Evolutionary conservation across 2,113 vertebrate species (phyloP).

Genomic region (Gymnarchus niloticus): DNA sequence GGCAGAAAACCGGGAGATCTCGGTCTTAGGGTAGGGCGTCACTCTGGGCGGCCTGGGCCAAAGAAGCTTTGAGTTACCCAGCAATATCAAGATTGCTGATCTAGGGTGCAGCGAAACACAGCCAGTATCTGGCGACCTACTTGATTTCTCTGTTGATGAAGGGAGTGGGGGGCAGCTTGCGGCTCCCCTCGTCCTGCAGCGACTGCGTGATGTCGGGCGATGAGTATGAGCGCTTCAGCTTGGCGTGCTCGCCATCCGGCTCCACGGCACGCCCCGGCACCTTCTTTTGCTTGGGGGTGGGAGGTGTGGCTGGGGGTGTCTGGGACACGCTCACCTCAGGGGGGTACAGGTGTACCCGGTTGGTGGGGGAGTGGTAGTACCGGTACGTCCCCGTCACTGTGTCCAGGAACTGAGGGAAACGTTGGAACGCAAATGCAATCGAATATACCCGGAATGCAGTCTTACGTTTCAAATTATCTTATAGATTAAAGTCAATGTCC

Average conservation of each 20-base stretch:
- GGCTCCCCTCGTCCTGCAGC: slow-evolving; percentile 77
- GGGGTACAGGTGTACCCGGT: slow-evolving; percentile 90
- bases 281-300: slow-evolving; percentile 74
- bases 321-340: slow-evolving; percentile 86
- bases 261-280: slow-evolving; percentile 62
- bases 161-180: slow-evolving; percentile 65
- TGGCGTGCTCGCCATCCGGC: slow-evolving; percentile 70
- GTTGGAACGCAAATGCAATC: neutral
- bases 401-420: slow-evolving; percentile 80
- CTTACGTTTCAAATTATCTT: neutral
- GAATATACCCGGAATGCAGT: neutral
- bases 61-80: neutral
- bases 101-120: neutral
- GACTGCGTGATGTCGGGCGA: slow-evolving; percentile 93
- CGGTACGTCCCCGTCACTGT: slow-evolving; percentile 88
- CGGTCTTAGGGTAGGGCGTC: slow-evolving; percentile 71
- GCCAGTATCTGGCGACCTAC: slow-evolving; percentile 54
- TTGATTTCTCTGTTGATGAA: slow-evolving; percentile 90
- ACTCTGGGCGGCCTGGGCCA: slow-evolving; percentile 48
- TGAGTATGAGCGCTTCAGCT: slow-evolving; percentile 94
- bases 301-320: slow-evolving; percentile 78
- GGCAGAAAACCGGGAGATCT: slow-evolving; percentile 82
- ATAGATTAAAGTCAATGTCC: neutral
- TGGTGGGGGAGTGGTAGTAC: slow-evolving; percentile 96
- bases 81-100: neutral